Evolutionary conservation across 2,797 vertebrate species (phyloP), one percentile per base, ranked within the genome.

Genomic region (Catostomus latipinnis): DNA sequence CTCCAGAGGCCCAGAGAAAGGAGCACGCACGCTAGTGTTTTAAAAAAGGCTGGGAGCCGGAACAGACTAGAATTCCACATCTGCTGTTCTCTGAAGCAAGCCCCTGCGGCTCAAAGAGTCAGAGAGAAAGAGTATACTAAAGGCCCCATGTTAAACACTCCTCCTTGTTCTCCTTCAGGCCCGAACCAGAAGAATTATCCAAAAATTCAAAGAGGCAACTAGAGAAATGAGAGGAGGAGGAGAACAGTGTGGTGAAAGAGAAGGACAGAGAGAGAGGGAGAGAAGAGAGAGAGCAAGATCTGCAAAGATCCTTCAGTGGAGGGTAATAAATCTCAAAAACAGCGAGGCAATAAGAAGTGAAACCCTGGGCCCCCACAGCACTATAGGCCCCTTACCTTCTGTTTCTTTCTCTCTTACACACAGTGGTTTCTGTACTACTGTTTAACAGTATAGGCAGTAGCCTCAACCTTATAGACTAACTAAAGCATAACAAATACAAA

Each of bases 41-140:
- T 70, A 75, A 34, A 62, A 86, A 87, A 78, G 76, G 83, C 84
- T 74, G 86, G 85, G 84, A 87, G 86, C 90, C 88, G 82, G 90
- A 92, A 90, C 88, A 82, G 88, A 83, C 89, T 82, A 54, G 88
- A 93, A 94, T 92, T 89, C 91, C 92, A 94, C 93, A 94, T 95
- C 93, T 94, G 93, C 91, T 93, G 90, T 89, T 90, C 92, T 90
- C 92, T 94, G 90, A 92, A 93, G 92, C 90, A 91, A 92, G 86
- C 89, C 91, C 91, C 89, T 86, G 87, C 87, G 90, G 92, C 90
- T 92, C 73, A 80, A 86, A 86, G 66, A 45, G 83, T 88, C 74
- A 14, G 60, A n/a, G 52, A 18, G 68, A 34, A 8, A 60, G 16
- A 74, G 22, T 80, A 43, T 12, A n/a, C 61, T 34, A 90, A 89